These are phyloP conservation scores for Exocentrus adspersus DNA, from an alignment of 2,888 invertebrate genomes.

Conservation along the genomic window DNA sequence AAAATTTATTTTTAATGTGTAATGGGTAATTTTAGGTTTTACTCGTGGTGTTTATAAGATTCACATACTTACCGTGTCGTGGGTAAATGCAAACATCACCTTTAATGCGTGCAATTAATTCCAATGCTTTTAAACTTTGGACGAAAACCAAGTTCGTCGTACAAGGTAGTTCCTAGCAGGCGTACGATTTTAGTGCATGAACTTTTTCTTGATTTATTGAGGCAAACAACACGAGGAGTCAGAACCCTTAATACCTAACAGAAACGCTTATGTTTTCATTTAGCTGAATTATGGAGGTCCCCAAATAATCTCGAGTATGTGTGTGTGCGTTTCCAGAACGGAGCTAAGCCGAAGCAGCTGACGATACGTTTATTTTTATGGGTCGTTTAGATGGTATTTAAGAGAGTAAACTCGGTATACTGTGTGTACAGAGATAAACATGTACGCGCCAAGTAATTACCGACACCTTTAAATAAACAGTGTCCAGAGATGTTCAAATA, in stretches of 20 bases:
- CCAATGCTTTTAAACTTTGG: too few relatives aligned
- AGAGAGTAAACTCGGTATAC: constrained; percentile 51
- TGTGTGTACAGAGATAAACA: constrained; percentile 57
- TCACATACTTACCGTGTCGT: too few relatives aligned
- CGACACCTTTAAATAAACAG: constrained; percentile 61
- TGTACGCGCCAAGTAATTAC: constrained; percentile 59
- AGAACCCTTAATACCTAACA: constrained; percentile 9
- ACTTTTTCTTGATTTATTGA: constrained; percentile 14
- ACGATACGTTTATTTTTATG: constrained; percentile 53
- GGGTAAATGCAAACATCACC: too few relatives aligned
- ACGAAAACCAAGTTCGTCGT: background rate
- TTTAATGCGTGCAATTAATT: too few relatives aligned
- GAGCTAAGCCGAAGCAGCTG: constrained; percentile 44
- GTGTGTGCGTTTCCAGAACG: constrained; percentile 28
- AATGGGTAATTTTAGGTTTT: too few relatives aligned
- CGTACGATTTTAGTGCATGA: background rate
- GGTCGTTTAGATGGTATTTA: constrained; percentile 52
- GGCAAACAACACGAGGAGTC: constrained; percentile 1
- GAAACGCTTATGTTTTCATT: constrained; percentile 14
- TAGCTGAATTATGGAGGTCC: constrained; percentile 25
- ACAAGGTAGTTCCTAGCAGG: too few relatives aligned
- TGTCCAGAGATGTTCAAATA: constrained; percentile 53
- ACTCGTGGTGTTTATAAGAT: too few relatives aligned
- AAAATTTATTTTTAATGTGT: too few relatives aligned
- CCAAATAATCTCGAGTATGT: constrained; percentile 23